These are phyloP conservation scores for Laterallus jamaicensis DNA, from an alignment of 2,113 vertebrate genomes.

Conservation along the genomic window DNA sequence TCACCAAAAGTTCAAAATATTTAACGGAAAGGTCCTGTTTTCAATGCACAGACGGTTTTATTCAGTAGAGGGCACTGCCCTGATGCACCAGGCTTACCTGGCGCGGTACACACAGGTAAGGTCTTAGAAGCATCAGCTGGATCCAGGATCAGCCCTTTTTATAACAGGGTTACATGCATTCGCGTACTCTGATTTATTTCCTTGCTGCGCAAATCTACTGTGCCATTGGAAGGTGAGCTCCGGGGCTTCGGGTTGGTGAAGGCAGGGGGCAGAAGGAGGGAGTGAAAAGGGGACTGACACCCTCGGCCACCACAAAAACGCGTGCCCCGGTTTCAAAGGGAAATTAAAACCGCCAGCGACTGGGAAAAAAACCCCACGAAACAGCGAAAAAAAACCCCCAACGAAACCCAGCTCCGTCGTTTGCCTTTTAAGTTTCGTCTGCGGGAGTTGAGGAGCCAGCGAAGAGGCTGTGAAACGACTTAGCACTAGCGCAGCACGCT, in stretches of 20 bases:
- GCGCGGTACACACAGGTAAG: neutral
- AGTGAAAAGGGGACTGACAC: neutral
- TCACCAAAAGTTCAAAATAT: neutral
- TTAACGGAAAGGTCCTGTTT: neutral
- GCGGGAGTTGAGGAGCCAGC: neutral
- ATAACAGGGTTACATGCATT: accelerated
- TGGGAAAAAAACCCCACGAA: neutral
- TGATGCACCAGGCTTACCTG: neutral
- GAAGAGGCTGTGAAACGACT: neutral
- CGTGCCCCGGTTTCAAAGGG: accelerated
- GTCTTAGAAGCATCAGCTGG: neutral
- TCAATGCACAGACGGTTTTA: neutral
- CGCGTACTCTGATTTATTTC: neutral
- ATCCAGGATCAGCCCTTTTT: neutral
- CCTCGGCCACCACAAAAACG: neutral
- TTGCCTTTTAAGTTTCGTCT: neutral
- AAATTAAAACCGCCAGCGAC: accelerated
- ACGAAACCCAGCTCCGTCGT: too few species aligned
- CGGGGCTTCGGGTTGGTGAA: neutral
- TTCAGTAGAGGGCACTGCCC: neutral
- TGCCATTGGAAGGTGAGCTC: neutral
- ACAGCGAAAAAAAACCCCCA: too few species aligned
- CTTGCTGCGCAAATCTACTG: neutral
- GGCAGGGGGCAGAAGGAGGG: neutral
- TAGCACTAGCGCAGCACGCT: neutral